Base-by-base conservation (phyloP, 1,140 invertebrate species). In the Drosophila micromelanica region DNA sequence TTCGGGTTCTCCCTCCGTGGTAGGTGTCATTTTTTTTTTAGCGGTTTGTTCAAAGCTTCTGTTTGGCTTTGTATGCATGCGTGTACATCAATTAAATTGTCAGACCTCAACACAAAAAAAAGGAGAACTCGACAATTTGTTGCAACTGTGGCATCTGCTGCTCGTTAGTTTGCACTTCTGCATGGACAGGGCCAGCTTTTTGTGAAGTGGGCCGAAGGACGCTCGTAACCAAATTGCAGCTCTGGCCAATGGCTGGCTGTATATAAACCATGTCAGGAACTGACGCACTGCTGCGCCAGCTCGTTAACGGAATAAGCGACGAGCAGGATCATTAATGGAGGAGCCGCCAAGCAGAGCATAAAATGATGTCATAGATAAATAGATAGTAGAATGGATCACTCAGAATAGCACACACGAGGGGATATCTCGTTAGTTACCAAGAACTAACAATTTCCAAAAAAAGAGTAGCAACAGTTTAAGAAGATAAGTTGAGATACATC, bases 51-150 rank as follows among this genome's bases (percentile, higher is more conserved):
- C 82, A 89, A 79, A 89, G 81, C 54, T 74, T 77, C 42, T 54
- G 63, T 68, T 9, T 38, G 42, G 35, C 78, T 80, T 80, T 80
- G 78, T 78, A 67, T 86, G 74, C 65, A 52, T 72, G 62, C 54
- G 78, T 78, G 82, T 80, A 87, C 79, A 87, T 87, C 82, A 87
- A 87, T 87, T 87, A 87, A 87, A 87, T 87, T 89, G 82, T 87
- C 82, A 79, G 86, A 70, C 81, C 67, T 62, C 60, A 73, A 60
- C 59, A 62, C 12, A 30, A 75, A 70, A 68, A 46, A 68, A 45
- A 48, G 15, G 57, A 43, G 45, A 52, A 49, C 40, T 51, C 38
- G 38, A 64, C 62, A 45, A 67, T 48, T 40, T 52, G 54, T 52
- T 56, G 67, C 49, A 52, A 37, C 69, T 59, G 32, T 17, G 43